phyloP scores from a whole-genome alignment of 2,888 invertebrate genomes.

The Drosophila recens region DNA sequence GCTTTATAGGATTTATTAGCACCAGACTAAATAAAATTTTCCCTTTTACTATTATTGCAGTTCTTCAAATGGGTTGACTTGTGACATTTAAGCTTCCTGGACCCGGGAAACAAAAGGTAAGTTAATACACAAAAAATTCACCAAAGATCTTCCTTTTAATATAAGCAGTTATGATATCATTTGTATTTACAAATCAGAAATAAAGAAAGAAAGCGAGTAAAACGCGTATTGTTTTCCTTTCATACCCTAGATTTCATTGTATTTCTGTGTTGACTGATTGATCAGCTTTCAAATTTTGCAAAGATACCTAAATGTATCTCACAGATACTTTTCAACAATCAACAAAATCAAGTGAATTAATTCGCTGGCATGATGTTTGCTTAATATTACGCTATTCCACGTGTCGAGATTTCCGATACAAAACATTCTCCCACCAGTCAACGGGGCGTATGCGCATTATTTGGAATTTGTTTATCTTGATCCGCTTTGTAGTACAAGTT shows the following conservation, averaged over 20 bases:
- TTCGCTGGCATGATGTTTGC: conserved; percentile 31
- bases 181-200: neutral
- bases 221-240: conserved; percentile 8
- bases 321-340: conserved; percentile 28
- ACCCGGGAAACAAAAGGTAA: conserved; percentile 85
- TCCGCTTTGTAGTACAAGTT: conserved; percentile 36
- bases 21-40: conserved; percentile 25
- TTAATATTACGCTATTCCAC: conserved; percentile 34
- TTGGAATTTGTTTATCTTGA: conserved; percentile 55
- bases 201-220: neutral
- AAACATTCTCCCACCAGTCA: conserved; percentile 10
- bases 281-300: conserved; percentile 36
- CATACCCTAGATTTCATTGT: conserved; percentile 32
- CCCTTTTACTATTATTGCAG: conserved; percentile 68
- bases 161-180: neutral
- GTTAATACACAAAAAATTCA: neutral
- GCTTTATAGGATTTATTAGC: neutral
- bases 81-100: conserved; percentile 84
- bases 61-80: conserved; percentile 86
- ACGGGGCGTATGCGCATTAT: conserved; percentile 45
- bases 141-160: neutral
- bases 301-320: conserved; percentile 26
- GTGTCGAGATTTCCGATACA: conserved; percentile 39
- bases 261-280: conserved; percentile 53
- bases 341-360: conserved; percentile 44